Evolutionary conservation across 2,888 invertebrate species (phyloP).

Genomic region (Emmelina monodactyla): DNA sequence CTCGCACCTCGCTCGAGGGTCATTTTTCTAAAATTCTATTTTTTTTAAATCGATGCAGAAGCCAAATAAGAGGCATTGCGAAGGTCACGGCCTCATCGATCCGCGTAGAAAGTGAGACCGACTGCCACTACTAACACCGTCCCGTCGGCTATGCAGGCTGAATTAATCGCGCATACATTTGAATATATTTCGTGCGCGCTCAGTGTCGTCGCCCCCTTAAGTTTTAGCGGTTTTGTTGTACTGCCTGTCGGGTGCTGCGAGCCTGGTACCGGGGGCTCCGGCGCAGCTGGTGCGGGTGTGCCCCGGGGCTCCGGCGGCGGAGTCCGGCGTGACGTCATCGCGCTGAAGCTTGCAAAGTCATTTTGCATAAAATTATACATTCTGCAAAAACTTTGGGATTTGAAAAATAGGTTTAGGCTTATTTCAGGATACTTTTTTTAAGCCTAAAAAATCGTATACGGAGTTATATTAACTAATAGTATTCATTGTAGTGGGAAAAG

Average conservation of each 20-base stretch:
- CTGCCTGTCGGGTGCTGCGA: conserved; percentile 3
- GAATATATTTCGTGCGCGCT: conserved; percentile 40
- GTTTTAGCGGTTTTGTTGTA: conserved; percentile 57
- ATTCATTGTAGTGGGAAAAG: too few relatives aligned
- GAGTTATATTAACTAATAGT: too few relatives aligned
- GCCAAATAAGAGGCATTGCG: conserved; percentile 56
- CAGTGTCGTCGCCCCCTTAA: conserved; percentile 60
- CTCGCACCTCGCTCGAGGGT: not conserved
- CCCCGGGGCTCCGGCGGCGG: too few relatives aligned
- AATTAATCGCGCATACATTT: conserved; percentile 67
- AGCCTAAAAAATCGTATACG: too few relatives aligned
- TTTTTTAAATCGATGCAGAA: conserved; percentile 37
- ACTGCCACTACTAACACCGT: conserved; percentile 66
- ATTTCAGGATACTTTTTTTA: too few relatives aligned
- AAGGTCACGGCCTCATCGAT: conserved; percentile 67
- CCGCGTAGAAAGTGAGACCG: conserved; percentile 65
- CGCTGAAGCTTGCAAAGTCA: too few relatives aligned
- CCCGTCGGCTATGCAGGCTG: conserved; percentile 65
- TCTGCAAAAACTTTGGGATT: too few relatives aligned
- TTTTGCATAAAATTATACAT: too few relatives aligned
- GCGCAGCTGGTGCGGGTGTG: too few relatives aligned
- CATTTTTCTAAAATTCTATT: conserved; percentile 6
- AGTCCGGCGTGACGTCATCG: too few relatives aligned
- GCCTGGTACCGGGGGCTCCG: not conserved
- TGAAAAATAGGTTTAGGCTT: too few relatives aligned